phyloP scores from a whole-genome alignment of 2,797 vertebrate species.

The Mus minutoides region DNA sequence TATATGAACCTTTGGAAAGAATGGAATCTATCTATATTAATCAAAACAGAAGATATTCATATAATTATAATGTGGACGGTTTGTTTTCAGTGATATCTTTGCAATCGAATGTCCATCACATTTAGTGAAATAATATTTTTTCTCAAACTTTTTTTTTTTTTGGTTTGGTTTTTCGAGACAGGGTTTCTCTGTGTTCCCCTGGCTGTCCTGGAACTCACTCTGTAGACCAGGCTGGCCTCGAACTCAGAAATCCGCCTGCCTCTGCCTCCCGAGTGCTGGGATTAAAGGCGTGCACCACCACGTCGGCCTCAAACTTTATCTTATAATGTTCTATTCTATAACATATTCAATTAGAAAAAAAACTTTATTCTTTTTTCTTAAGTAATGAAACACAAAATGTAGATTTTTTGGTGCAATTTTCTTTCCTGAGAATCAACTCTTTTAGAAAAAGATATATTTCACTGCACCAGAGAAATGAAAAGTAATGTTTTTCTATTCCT shows the following conservation, averaged over 20 bases:
- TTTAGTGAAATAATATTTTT: slow-evolving; percentile 47
- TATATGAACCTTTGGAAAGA: slow-evolving; percentile 6
- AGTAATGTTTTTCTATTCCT: slow-evolving; percentile 55
- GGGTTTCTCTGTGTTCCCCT: too few species aligned
- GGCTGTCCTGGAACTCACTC: too few species aligned
- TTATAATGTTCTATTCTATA: slow-evolving; percentile 8
- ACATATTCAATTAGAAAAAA: slow-evolving; percentile 33
- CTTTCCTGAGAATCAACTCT: slow-evolving; percentile 24
- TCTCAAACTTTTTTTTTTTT: slow-evolving; percentile 23
- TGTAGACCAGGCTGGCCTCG: too few species aligned
- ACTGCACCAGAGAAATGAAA: slow-evolving; percentile 48
- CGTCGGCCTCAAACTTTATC: background rate
- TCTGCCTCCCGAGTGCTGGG: too few species aligned
- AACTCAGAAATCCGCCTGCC: too few species aligned
- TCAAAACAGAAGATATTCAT: background rate
- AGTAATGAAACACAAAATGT: slow-evolving; percentile 30
- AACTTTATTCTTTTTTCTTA: slow-evolving; percentile 54
- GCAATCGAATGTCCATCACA: slow-evolving; percentile 1
- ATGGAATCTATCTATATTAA: slow-evolving; percentile 43
- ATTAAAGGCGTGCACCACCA: too few species aligned
- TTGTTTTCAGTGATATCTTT: slow-evolving; percentile 55
- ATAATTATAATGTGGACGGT: background rate
- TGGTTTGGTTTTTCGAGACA: too few species aligned
- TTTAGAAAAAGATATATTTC: slow-evolving; percentile 13
- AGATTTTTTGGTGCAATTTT: background rate